Percentiles rank a stretch among this genome's conserved stretches.
Evolutionary conservation across 92 coral and sea anemone species (phyloP).

Genomic region (Desmophyllum pertusum): DNA sequence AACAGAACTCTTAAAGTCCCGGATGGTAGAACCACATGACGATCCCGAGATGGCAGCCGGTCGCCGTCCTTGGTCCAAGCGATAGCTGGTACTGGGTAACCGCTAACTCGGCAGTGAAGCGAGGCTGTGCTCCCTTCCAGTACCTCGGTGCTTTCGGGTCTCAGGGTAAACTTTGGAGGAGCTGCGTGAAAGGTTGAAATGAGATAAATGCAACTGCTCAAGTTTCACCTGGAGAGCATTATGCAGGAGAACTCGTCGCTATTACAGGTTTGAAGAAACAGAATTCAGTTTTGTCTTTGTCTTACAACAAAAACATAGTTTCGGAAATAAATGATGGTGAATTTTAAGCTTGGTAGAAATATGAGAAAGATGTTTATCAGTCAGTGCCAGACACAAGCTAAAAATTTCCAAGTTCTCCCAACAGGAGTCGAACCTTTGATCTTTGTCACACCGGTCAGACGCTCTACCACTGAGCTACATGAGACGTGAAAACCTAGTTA

Average conservation of each 20-base stretch:
- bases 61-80: conserved; percentile 95
- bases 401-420: too few relatives aligned
- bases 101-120: conserved; percentile 87
- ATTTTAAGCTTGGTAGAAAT: too few relatives aligned
- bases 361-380: too few relatives aligned
- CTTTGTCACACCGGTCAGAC: too few relatives aligned
- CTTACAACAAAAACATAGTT: not conserved
- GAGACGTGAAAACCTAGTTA: too few relatives aligned
- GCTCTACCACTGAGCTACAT: too few relatives aligned
- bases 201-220: not conserved
- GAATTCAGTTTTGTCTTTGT: not conserved
- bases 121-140: conserved; percentile 91
- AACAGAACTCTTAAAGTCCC: conserved; percentile 85
- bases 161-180: conserved; percentile 73
- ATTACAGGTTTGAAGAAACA: not conserved
- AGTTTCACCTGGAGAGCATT: not conserved
- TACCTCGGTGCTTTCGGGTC: conserved; percentile 73
- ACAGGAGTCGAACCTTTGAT: too few relatives aligned
- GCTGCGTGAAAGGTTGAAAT: conserved; percentile 39
- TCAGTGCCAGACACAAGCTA: too few relatives aligned
- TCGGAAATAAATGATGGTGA: too few relatives aligned
- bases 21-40: conserved; percentile 87
- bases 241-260: too few relatives aligned
- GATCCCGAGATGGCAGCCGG: conserved; percentile 89
- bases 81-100: conserved; percentile 87